Percentiles rank a stretch among this genome's conserved stretches.
These are phyloP conservation scores for Magallana angulata DNA, from an alignment of 1,140 invertebrate genomes.

Conservation along the genomic window DNA sequence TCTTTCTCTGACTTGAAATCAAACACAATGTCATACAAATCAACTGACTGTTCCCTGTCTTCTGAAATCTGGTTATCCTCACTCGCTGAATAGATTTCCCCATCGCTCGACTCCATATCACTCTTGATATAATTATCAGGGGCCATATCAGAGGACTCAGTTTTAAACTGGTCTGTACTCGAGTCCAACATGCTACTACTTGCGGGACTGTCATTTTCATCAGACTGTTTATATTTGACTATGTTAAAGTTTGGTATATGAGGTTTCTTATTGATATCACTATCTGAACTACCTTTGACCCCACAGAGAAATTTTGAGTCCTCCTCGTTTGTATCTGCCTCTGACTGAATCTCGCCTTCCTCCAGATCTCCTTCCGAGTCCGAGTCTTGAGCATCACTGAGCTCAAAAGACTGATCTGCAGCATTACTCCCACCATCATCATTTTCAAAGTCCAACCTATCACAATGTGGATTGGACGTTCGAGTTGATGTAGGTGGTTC, in stretches of 20 bases:
- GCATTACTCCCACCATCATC: conserved; percentile 58
- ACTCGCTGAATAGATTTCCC: conserved; percentile 34
- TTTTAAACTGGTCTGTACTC: conserved; percentile 7
- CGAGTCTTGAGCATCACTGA: conserved; percentile 18
- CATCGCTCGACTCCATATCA: conserved; percentile 19
- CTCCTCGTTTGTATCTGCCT: conserved; percentile 43
- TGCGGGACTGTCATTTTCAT: background rate
- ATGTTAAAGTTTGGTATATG: conserved; percentile 36
- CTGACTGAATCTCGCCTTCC: conserved; percentile 51
- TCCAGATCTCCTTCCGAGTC: conserved; percentile 50
- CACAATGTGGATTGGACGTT: conserved; percentile 64
- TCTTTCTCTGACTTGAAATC: conserved; percentile 11
- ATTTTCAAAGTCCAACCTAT: conserved; percentile 63
- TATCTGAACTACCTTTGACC: background rate
- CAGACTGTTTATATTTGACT: conserved; percentile 21
- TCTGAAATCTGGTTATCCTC: conserved; percentile 29
- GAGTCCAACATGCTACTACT: background rate
- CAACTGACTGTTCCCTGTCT: background rate
- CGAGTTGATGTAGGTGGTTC: conserved; percentile 60
- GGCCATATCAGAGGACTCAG: background rate
- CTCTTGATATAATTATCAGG: conserved; percentile 4
- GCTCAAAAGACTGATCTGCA: background rate
- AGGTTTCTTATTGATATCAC: background rate
- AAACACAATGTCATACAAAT: background rate
- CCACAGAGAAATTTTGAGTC: background rate